phyloP scores from a whole-genome alignment of 2,113 vertebrate species.

The Ondatra zibethicus region DNA sequence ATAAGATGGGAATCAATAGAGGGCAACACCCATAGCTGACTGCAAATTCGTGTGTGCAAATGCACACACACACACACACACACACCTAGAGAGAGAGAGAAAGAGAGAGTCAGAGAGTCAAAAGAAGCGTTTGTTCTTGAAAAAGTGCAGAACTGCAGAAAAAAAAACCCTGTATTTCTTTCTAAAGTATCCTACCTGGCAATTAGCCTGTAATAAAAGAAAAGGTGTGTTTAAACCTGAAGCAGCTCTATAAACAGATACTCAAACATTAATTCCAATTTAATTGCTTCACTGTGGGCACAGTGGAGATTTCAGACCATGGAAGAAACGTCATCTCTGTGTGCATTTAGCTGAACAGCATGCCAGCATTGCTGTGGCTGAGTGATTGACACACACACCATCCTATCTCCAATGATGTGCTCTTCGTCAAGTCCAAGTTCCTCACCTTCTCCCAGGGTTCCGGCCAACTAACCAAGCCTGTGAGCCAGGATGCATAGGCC shows the following conservation, averaged over 20 bases:
- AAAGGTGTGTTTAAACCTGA: not conserved
- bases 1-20: not conserved
- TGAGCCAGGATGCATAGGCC: not conserved
- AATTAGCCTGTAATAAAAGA: not conserved
- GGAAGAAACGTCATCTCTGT: not conserved
- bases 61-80: not conserved
- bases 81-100: not conserved
- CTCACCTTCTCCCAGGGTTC: not conserved
- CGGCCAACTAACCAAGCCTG: not conserved
- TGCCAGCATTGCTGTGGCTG: not conserved
- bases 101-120: not conserved
- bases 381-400: not conserved
- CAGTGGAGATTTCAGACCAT: not conserved
- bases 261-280: not conserved
- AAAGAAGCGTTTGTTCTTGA: not conserved
- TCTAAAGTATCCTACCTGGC: not conserved
- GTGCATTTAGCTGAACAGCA: not conserved
- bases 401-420: not conserved
- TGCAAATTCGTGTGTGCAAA: too few species aligned
- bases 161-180: not conserved
- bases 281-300: not conserved
- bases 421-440: not conserved
- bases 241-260: not conserved
- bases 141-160: not conserved
- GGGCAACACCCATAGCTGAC: not conserved